Base-by-base conservation (phyloP, 2,113 vertebrate genomes). In the Melanocharis versteri region DNA sequence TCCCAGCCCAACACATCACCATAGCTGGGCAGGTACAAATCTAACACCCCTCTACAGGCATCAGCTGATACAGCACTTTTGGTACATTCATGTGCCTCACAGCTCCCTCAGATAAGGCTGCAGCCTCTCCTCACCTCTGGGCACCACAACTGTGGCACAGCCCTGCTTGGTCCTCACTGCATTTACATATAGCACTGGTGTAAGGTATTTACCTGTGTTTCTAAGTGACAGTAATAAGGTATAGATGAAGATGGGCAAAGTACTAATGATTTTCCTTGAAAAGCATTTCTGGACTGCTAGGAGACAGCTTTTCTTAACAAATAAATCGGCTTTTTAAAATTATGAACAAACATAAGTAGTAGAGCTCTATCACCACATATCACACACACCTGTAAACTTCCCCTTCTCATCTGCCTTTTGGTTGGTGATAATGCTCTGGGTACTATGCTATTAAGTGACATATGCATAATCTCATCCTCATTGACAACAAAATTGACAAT, bases 61-160 rank as follows among this genome's bases (percentile, higher is more conserved):
- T 6, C 44, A 44, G 12, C 21, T 48, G 37, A 62, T 33, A 30
- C 0, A 1, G 65, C 3, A 3, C 45, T 53, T 53, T 33, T 5
- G 18, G 20, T 26, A 18, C 8, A 13, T 9, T 60, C 31, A 11
- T 3, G 18, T 6, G 28, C 51, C 62, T 65, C 51, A 57, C 27
- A 57, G 56, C 56, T 61, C 44, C 7, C 58, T 51, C 23, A 40
- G 53, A 15, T 20, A 40, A 54, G 21, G 42, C 42, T 83, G 68
- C 23, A 33, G 47, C 16, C 31, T 13, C 15, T 60, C 16, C 31
- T 48, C 57, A 54, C 22, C 24, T 54, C 35, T n/a, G 73, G 45
- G 28, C 10, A 42, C 35, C 30, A 37, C 28, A 83, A 4, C 31
- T 7, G 2, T 10, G 24, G 26, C n/a, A 82, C 3, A 7, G 31